Percentiles rank a stretch among this genome's conserved stretches.
phyloP scores from a whole-genome alignment of 1,140 invertebrate genomes.

The Platorchestia sp. region DNA sequence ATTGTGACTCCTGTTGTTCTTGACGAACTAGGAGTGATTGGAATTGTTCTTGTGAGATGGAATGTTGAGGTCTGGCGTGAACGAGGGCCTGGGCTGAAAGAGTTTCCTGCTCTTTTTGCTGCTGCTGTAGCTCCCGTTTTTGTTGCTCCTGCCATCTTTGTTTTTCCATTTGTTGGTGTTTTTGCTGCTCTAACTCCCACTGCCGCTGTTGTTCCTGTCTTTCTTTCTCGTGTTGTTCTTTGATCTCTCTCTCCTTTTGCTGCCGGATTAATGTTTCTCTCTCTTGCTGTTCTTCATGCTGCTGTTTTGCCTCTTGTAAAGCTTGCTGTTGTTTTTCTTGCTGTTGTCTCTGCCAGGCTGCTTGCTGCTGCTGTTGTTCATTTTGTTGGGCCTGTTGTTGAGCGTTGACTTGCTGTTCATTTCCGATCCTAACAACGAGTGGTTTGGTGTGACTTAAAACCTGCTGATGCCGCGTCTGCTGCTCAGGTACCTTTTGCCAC shows the following conservation, averaged over 20 bases:
- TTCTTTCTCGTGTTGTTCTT: background rate
- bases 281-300: conserved; percentile 10
- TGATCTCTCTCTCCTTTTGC: background rate
- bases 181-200: background rate
- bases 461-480: background rate
- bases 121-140: background rate
- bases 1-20: background rate
- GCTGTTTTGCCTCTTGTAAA: background rate
- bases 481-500: background rate
- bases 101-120: background rate
- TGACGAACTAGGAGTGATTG: background rate
- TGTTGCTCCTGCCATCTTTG: background rate
- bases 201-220: conserved; percentile 34
- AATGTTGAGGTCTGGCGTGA: background rate
- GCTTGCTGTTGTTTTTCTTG: background rate
- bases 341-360: background rate
- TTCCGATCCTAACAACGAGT: background rate
- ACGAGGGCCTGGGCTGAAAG: background rate
- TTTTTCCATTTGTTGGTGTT: background rate
- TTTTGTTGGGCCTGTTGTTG: background rate
- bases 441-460: background rate
- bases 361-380: background rate
- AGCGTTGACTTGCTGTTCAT: background rate
- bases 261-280: background rate
- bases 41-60: background rate